phyloP scores from a whole-genome alignment of 2,797 vertebrate species.

The Setipinna tenuifilis region DNA sequence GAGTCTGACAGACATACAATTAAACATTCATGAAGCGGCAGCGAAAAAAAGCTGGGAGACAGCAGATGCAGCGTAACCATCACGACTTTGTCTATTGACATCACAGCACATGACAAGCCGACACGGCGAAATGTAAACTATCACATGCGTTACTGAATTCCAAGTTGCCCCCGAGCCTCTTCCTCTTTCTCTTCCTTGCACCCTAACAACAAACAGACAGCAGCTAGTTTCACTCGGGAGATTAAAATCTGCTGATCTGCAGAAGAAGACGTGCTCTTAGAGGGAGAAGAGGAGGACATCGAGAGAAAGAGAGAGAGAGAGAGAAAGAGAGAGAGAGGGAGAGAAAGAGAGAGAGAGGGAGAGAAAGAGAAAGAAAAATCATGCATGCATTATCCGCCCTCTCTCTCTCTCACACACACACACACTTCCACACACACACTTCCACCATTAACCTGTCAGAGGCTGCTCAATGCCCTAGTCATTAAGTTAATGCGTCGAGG shows the following conservation, averaged over 20 bases:
- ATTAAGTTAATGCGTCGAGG: neutral
- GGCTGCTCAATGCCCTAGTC: neutral
- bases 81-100: neutral
- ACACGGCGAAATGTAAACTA: neutral
- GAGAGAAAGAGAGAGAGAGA: neutral
- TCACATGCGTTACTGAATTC: neutral
- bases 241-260: neutral
- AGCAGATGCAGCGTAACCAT: neutral
- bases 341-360: neutral
- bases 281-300: no score
- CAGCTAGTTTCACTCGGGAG: neutral
- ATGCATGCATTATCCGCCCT: slow-evolving; percentile 1
- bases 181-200: no score
- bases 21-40: slow-evolving; percentile 2
- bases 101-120: neutral
- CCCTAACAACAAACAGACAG: neutral
- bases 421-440: slow-evolving; percentile 27
- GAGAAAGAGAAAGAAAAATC: slow-evolving; percentile 56
- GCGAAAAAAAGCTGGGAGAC: neutral
- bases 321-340: neutral
- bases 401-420: slow-evolving; percentile 30
- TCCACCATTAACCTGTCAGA: neutral
- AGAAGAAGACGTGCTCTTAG: neutral
- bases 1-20: neutral
- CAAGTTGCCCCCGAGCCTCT: neutral